Evolutionary conservation across 2,797 vertebrate genomes (phyloP).

Genomic region (Avahi laniger): DNA sequence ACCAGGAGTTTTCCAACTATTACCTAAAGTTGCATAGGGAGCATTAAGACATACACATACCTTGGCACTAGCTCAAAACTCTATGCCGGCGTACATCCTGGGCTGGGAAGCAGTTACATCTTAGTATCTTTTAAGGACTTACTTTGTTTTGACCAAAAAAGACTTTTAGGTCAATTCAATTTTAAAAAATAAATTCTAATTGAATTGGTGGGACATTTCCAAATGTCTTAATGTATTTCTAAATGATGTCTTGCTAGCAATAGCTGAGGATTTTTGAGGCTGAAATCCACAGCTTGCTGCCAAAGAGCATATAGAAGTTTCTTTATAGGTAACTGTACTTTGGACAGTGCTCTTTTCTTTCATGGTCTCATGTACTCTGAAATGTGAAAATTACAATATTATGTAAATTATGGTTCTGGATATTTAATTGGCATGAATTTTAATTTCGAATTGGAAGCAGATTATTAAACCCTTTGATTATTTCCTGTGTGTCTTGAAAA

Average conservation of each 20-base stretch:
- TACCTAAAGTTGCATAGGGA: slow-evolving; percentile 17
- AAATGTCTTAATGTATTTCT: neutral
- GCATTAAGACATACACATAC: neutral
- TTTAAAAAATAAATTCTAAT: neutral
- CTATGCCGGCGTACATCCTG: neutral
- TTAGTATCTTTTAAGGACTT: slow-evolving; percentile 50
- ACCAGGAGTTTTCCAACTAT: neutral
- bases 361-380: neutral
- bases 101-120: neutral
- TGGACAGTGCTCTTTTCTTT: neutral
- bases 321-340: neutral
- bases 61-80: neutral
- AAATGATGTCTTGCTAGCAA: neutral
- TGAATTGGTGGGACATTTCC: neutral
- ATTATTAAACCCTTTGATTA: slow-evolving; percentile 34
- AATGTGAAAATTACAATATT: slow-evolving; percentile 22
- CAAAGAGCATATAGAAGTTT: neutral
- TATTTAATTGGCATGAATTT: slow-evolving; percentile 49
- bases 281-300: neutral
- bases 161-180: neutral
- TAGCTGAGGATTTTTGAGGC: neutral
- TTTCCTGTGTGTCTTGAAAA: slow-evolving; percentile 17
- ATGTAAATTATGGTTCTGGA: neutral
- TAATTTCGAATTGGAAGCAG: slow-evolving; percentile 44
- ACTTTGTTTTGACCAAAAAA: neutral